Evolutionary conservation across 2,888 invertebrate species (phyloP).

Genomic region (Cryptosula pallasiana): DNA sequence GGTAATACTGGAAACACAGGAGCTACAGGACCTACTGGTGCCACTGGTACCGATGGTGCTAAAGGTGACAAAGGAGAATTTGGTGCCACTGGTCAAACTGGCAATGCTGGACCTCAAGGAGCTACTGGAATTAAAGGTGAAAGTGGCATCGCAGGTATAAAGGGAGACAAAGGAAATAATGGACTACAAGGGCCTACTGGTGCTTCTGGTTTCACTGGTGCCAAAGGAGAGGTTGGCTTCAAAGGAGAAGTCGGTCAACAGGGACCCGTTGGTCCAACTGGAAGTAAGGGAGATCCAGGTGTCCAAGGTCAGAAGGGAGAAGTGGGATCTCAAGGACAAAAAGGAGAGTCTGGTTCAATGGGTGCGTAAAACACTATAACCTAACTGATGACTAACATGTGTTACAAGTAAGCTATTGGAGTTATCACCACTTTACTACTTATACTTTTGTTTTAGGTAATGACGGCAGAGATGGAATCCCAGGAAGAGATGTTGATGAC

Average conservation of each 20-base stretch:
- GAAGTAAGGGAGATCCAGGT: slow-evolving; percentile 22
- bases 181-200: slow-evolving; percentile 22
- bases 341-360: slow-evolving; percentile 16
- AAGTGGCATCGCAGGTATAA: neutral
- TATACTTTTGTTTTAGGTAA: neutral
- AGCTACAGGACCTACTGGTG: neutral
- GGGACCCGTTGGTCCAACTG: neutral
- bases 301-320: slow-evolving; percentile 25
- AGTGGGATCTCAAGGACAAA: slow-evolving; percentile 27
- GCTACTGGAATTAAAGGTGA: slow-evolving; percentile 8
- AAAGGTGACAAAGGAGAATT: slow-evolving; percentile 24
- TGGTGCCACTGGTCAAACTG: slow-evolving; percentile 21
- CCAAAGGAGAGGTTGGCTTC: neutral
- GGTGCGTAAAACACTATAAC: too few relatives aligned
- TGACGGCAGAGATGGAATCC: neutral
- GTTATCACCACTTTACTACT: too few relatives aligned
- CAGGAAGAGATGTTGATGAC: slow-evolving; percentile 23
- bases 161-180: slow-evolving; percentile 6
- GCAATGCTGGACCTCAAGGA: slow-evolving; percentile 22
- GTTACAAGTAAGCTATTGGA: too few relatives aligned
- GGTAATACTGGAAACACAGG: neutral
- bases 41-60: slow-evolving; percentile 15
- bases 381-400: too few relatives aligned
- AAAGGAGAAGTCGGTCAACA: neutral
- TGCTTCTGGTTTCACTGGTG: slow-evolving; percentile 26